Base-by-base conservation (phyloP, 2,113 vertebrate species). In the Zingel zingel region DNA sequence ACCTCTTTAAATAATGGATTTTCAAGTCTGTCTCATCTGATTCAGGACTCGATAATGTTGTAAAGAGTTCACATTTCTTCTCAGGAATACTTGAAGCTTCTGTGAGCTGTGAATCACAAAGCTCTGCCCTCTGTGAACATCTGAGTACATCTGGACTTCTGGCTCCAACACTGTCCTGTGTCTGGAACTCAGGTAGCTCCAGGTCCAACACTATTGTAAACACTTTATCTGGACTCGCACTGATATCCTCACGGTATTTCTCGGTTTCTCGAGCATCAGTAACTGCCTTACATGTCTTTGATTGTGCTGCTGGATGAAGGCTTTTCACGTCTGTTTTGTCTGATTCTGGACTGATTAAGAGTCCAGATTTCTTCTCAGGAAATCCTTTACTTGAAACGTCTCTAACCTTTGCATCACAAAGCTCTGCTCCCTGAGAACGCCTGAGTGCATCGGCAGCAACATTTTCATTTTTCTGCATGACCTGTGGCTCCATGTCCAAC, bases 181-280 rank as follows among this genome's bases (percentile, higher is more conserved):
- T 7, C 65, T 66, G n/a, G 36, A 45, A 4, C 15, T 62, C 57
- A 18, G 71, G 63, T 19, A 16, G 61, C 9, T 86, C 76, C 25
- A 74, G 14, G n/a, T 81, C 85, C 48, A 81, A 68, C 50, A 86
- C 19, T 9, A 75, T 30, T 16, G 83, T 72, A 23, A 62, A 84
- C 18, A 79, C 69, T 53, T 80, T 66, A n/a, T 47, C 23, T 5
- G 65, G 23, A 2, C 9, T 75, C n/a, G 11, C 6, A 10, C 13
- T 21, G 27, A 33, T 6, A 13, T 53, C 70, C 30, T 76, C 58
- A 18, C 6, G 2, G 13, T 3, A 16, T 19, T 48, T 19, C 3
- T 71, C n/a, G 62, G 33, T 62, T 74, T n/a, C 50, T 51, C n/a
- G 50, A 48, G 48, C 57, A 73, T 71, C 21, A 12, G 39, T 0